phyloP scores from a whole-genome alignment of 2,113 vertebrate genomes.

The Pelecanus crispus region DNA sequence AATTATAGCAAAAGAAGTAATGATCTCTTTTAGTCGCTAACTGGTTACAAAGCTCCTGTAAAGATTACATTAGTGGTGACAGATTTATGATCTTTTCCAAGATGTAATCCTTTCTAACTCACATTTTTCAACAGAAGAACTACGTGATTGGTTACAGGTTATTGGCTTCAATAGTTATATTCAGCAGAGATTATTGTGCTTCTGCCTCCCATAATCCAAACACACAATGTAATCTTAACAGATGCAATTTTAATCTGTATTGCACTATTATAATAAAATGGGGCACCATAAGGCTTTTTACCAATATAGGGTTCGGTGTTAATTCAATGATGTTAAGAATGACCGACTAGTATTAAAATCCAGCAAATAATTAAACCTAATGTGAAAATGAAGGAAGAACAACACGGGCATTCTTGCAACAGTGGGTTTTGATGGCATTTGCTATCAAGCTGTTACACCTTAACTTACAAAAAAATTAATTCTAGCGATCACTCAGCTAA shows the following conservation, averaged over 20 bases:
- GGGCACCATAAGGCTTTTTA: constrained; percentile 66
- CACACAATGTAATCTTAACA: constrained; percentile 66
- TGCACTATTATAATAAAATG: constrained; percentile 60
- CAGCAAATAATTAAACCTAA: constrained; percentile 70
- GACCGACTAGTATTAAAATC: constrained; percentile 52
- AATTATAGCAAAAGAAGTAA: constrained; percentile 70
- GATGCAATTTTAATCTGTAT: constrained; percentile 71
- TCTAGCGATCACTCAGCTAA: neutral
- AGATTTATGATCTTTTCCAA: constrained; percentile 73
- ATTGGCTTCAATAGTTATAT: constrained; percentile 64
- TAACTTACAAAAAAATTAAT: constrained; percentile 51
- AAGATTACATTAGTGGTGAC: constrained; percentile 72
- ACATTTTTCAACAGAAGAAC: constrained; percentile 66
- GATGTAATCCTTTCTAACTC: constrained; percentile 67
- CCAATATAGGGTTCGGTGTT: constrained; percentile 43
- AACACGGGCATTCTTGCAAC: constrained; percentile 37
- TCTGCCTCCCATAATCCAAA: constrained; percentile 68
- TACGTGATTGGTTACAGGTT: constrained; percentile 73
- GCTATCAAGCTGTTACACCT: constrained; percentile 58
- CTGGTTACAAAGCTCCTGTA: constrained; percentile 69
- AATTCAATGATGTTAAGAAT: constrained; percentile 64
- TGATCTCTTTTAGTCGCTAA: constrained; percentile 66
- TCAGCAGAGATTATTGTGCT: constrained; percentile 65
- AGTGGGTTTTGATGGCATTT: constrained; percentile 50
- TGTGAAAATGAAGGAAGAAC: constrained; percentile 57